Evolutionary conservation across 2,113 vertebrate genomes (phyloP).

Genomic region (Clarias batrachus): DNA sequence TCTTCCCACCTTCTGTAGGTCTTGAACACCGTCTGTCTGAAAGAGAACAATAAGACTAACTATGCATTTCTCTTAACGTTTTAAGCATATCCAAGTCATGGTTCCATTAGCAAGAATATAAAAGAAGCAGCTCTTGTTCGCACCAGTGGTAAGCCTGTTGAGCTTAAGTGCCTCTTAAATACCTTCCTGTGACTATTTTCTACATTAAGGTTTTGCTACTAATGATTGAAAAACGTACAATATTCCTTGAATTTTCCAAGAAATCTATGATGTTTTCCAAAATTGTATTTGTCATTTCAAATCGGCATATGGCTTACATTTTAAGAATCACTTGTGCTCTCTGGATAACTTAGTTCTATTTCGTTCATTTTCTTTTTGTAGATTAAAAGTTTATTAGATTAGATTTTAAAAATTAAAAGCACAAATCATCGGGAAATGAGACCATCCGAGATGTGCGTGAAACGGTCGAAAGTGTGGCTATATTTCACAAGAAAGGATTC

Average conservation of each 20-base stretch:
- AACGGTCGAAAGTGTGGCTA: too few species aligned
- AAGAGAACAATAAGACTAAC: conserved; percentile 13
- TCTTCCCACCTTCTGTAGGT: background rate
- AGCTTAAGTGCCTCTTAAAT: background rate
- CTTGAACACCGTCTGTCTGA: background rate
- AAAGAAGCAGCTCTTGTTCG: conserved; percentile 1
- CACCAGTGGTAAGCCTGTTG: background rate
- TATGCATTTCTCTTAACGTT: background rate
- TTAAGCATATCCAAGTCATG: background rate
- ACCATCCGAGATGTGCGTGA: too few species aligned
- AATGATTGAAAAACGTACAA: background rate
- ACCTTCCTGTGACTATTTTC: background rate
- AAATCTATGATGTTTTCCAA: background rate
- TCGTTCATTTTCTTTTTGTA: too few species aligned
- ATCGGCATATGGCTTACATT: background rate
- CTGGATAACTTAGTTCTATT: too few species aligned
- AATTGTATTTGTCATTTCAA: background rate
- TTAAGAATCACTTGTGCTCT: background rate
- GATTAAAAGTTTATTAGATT: too few species aligned
- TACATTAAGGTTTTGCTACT: background rate
- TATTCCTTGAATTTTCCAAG: background rate
- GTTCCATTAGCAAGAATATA: background rate
- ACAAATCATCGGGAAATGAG: too few species aligned
- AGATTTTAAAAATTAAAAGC: too few species aligned
- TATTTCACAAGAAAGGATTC: too few species aligned